Conservation (phyloP, 2,888 invertebrate genomes). For the Mactromeris polynyma region DNA sequence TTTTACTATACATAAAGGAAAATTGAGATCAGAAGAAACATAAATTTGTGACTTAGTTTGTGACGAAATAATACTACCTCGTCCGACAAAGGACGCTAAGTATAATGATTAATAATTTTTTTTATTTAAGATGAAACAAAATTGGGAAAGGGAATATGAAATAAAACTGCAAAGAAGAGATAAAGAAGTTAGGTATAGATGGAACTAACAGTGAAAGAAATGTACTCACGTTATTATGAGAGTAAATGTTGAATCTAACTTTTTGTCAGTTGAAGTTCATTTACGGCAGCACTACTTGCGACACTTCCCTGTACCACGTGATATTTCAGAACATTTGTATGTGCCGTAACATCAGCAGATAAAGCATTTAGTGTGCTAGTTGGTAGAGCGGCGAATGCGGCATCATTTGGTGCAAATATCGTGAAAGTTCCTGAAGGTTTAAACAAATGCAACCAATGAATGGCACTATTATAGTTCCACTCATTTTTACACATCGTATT, state of each 20-base stretch:
- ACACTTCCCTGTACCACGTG: too few species aligned
- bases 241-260: conserved; percentile 51
- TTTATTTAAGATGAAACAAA: not conserved
- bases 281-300: too few species aligned
- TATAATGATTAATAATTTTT: not conserved
- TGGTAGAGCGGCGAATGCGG: conserved; percentile 55
- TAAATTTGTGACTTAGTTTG: not conserved
- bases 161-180: not conserved
- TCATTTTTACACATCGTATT: too few species aligned
- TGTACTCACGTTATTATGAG: too few species aligned
- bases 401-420: too few species aligned
- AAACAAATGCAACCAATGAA: too few species aligned
- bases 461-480: too few species aligned
- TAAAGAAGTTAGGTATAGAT: not conserved
- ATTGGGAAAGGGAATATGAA: not conserved
- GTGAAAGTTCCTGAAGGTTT: too few species aligned
- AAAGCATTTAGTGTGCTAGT: too few species aligned
- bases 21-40: not conserved
- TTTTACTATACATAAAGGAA: not conserved
- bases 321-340: too few species aligned
- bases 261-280: too few species aligned
- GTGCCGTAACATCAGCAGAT: too few species aligned
- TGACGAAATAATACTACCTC: not conserved
- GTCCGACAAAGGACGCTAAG: not conserved
- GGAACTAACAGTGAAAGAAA: conserved; percentile 7